Evolutionary conservation across 2,888 invertebrate species (phyloP), one percentile per base, ranked within the genome.

Genomic region (Phaonia tiefii): DNA sequence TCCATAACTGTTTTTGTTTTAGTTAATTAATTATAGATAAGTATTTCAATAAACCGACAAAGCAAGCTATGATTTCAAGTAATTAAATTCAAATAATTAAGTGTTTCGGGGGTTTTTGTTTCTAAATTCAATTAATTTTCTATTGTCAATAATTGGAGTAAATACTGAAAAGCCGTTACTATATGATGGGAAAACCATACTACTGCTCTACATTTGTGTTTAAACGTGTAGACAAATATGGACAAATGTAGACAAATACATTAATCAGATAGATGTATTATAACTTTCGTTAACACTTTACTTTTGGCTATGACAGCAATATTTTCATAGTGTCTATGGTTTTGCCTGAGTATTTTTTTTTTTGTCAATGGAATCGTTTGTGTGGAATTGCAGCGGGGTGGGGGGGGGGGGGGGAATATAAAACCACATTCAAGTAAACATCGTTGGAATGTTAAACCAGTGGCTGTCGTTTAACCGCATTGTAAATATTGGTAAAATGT

Each of bases 381-480:
- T n/a, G n/a, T n/a, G n/a, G n/a, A n/a, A n/a, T n/a, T n/a, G n/a
- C n/a, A n/a, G n/a, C n/a, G n/a, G n/a, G n/a, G n/a, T n/a, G n/a
- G n/a, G n/a, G n/a, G n/a, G 7, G 46, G 2, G 1, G 15, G 15
- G 46, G 5, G 49, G 2, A 49, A 49, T 20, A 49, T 7, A 49
- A 49, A 17, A 15, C 49, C 20, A 22, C 49, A 15, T 7, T 20
- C 8, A 49, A 17, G 3, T 7, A 49, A 17, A 49, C 49, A 17
- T 3, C 20, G 10, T 17, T 10, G 49, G 49, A 49, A 49, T 49
- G 49, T 49, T 20, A 49, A 49, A 49, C 4, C 7, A 46, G 46
- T 46, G 46, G 46, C 49, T 20, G 49, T n/a, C n/a, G 17, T n/a
- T n/a, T 49, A 46, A 11, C 46, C 46, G 17, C 46, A 15, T 49